These are phyloP conservation scores for Philopotamus ludificatus DNA, from an alignment of 1,140 invertebrate genomes.

Conservation along the genomic window DNA sequence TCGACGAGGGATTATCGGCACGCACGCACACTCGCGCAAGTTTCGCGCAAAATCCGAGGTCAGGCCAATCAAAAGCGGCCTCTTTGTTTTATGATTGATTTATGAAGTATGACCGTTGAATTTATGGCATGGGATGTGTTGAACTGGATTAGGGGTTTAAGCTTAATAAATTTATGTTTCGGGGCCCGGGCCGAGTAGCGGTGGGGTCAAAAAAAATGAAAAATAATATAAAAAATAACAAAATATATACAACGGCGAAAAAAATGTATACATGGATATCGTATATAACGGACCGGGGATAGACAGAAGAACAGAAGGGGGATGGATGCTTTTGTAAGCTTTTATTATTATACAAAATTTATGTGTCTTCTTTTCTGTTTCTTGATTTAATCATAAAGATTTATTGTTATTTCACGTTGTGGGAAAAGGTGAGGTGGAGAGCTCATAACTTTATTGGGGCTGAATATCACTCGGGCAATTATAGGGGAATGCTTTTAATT, in stretches of 20 bases:
- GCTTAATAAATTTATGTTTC: constrained; percentile 40
- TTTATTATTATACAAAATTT: constrained; percentile 42
- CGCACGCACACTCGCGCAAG: not conserved
- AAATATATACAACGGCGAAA: constrained; percentile 6
- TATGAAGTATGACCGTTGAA: constrained; percentile 40
- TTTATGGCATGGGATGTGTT: constrained; percentile 39
- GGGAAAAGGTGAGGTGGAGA: constrained; percentile 36
- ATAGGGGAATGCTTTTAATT: constrained; percentile 34
- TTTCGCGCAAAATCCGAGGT: constrained; percentile 17
- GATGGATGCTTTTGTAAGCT: constrained; percentile 19
- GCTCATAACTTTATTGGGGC: constrained; percentile 29
- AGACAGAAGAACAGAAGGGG: constrained; percentile 3
- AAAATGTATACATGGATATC: too few relatives aligned
- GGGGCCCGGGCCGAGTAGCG: constrained; percentile 17
- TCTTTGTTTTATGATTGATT: constrained; percentile 41
- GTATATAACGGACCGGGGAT: not conserved
- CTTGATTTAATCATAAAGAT: constrained; percentile 42
- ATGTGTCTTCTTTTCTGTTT: constrained; percentile 42
- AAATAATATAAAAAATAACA: constrained; percentile 9
- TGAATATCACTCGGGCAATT: constrained; percentile 20
- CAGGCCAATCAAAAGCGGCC: constrained; percentile 38
- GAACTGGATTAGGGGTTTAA: constrained; percentile 42
- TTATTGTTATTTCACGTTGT: constrained; percentile 29
- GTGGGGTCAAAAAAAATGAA: constrained; percentile 11
- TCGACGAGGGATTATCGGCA: too few relatives aligned